Conservation (phyloP, 1,140 invertebrate species). For the Zaprionus capensis region DNA sequence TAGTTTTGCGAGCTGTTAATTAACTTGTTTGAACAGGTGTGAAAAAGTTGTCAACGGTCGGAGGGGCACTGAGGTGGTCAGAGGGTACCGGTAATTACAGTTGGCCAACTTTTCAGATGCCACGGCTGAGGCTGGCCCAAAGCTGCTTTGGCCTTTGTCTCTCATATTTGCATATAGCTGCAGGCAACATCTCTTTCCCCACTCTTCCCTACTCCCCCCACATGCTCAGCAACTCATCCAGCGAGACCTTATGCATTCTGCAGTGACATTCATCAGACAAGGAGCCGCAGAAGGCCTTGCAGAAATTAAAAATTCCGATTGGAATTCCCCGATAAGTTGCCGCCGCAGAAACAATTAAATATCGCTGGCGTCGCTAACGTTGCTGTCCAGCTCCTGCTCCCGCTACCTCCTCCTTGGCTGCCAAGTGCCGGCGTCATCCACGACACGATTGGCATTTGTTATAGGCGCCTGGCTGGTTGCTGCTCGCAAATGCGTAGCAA, state of each 20-base stretch:
- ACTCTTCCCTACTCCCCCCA: no score
- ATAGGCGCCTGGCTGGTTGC: slow-evolving; percentile 76
- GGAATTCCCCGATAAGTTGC: slow-evolving; percentile 81
- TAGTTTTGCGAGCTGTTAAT: slow-evolving; percentile 82
- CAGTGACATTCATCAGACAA: slow-evolving; percentile 71
- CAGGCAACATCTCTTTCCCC: neutral
- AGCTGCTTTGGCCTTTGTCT: slow-evolving; percentile 46
- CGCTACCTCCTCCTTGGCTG: neutral
- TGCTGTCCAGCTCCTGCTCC: neutral
- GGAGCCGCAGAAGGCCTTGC: slow-evolving; percentile 55
- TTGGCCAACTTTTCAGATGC: slow-evolving; percentile 78
- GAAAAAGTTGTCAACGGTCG: slow-evolving; percentile 75
- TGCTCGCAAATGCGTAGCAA: slow-evolving; percentile 81
- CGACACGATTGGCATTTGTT: slow-evolving; percentile 83
- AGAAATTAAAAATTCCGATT: slow-evolving; percentile 82
- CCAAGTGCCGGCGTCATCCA: slow-evolving; percentile 28
- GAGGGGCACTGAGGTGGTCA: neutral
- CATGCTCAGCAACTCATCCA: neutral
- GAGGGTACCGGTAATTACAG: slow-evolving; percentile 72
- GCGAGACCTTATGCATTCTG: slow-evolving; percentile 56
- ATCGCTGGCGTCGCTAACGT: slow-evolving; percentile 71
- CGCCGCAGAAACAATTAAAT: slow-evolving; percentile 80
- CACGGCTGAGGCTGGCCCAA: slow-evolving; percentile 21
- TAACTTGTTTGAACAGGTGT: slow-evolving; percentile 83
- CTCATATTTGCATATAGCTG: slow-evolving; percentile 75